Evolutionary conservation across 2,797 vertebrate genomes (phyloP).

Genomic region (Allobates femoralis): DNA sequence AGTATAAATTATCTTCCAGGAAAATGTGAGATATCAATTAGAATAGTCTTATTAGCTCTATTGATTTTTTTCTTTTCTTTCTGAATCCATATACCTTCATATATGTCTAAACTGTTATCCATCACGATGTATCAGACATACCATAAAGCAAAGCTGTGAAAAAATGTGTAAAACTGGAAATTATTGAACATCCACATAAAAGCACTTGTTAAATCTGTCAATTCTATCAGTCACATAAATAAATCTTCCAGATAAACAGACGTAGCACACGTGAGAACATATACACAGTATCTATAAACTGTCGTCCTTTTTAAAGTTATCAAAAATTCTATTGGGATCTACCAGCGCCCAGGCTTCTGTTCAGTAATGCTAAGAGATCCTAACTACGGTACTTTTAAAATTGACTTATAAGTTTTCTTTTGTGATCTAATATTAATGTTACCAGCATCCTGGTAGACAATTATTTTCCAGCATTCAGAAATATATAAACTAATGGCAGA

Average conservation of each 20-base stretch:
- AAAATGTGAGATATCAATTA: background rate
- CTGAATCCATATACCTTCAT: background rate
- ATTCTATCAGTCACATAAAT: background rate
- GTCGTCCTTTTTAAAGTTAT: no score
- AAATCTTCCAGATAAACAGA: background rate
- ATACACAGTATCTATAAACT: no score
- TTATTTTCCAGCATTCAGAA: no score
- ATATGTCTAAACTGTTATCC: slow-evolving; percentile 1
- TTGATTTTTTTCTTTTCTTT: slow-evolving; percentile 9
- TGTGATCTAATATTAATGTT: no score
- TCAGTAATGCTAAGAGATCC: no score
- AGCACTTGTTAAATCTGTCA: background rate
- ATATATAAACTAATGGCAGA: no score
- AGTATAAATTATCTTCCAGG: background rate
- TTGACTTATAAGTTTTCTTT: no score
- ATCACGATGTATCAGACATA: background rate
- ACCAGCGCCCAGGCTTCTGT: no score
- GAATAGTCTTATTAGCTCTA: background rate
- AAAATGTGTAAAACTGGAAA: background rate
- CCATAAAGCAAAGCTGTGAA: background rate
- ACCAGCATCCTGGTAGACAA: no score
- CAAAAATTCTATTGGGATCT: no score
- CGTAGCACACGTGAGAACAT: background rate
- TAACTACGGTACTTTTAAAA: no score
- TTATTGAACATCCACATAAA: background rate